A percentile compares a stretch with the other conserved stretches of the same genome.
These are phyloP conservation scores for Nannospalax galili DNA, from an alignment of 2,113 vertebrate genomes.

Conservation along the genomic window DNA sequence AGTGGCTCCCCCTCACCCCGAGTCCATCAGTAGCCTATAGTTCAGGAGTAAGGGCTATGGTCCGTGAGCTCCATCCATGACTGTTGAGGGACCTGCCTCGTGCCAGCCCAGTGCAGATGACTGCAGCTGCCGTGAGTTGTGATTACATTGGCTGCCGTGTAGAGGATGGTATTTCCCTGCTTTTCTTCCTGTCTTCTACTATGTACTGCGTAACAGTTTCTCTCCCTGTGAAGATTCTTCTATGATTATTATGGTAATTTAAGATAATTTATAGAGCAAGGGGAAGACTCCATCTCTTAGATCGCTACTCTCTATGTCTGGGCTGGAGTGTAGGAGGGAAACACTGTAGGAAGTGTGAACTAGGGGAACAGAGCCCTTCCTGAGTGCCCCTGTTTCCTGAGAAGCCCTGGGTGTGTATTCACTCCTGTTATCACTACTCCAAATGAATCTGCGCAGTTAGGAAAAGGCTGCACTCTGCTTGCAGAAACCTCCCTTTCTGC, in stretches of 20 bases:
- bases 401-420: no score
- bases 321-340: neutral
- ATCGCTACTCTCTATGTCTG: neutral
- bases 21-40: no score
- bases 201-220: neutral
- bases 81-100: no score
- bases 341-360: accelerated
- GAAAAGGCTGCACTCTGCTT: neutral
- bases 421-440: neutral
- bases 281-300: neutral
- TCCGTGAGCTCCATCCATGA: no score
- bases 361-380: neutral
- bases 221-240: neutral
- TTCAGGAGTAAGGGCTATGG: no score
- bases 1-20: no score
- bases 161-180: no score
- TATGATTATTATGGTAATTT: neutral
- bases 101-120: no score
- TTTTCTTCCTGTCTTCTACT: no score
- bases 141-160: no score
- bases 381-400: no score
- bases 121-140: no score
- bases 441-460: neutral
- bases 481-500: neutral
- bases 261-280: neutral